These are phyloP conservation scores for Achroia grisella DNA, from an alignment of 1,140 invertebrate genomes.

Conservation along the genomic window DNA sequence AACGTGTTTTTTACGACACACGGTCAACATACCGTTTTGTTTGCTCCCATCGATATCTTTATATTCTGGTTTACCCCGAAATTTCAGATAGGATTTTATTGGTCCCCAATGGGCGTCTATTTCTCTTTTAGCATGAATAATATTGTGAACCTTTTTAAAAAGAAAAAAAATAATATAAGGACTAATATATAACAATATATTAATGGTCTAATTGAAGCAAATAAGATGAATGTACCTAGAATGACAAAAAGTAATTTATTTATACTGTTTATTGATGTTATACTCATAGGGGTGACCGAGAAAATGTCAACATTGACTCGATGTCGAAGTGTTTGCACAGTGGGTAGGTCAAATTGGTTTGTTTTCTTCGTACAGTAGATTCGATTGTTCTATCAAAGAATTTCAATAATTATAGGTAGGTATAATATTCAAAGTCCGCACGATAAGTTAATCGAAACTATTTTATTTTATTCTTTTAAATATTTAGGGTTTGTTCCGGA, in stretches of 20 bases:
- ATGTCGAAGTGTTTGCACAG: slow-evolving; percentile 61
- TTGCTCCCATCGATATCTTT: slow-evolving; percentile 62
- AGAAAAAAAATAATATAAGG: too few relatives aligned
- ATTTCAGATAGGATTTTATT: slow-evolving; percentile 4
- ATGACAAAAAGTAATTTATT: slow-evolving; percentile 67
- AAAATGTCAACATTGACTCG: slow-evolving; percentile 59
- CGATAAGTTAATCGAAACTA: too few relatives aligned
- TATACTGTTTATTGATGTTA: slow-evolving; percentile 54
- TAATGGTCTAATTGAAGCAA: slow-evolving; percentile 12
- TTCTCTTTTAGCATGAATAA: too few relatives aligned
- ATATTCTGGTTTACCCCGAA: slow-evolving; percentile 36
- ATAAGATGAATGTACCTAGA: slow-evolving; percentile 43
- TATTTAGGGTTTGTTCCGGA: too few relatives aligned
- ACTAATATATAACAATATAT: too few relatives aligned
- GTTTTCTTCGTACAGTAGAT: too few relatives aligned
- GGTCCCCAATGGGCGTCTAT: too few relatives aligned
- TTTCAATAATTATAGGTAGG: too few relatives aligned
- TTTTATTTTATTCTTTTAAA: too few relatives aligned
- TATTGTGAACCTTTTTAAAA: too few relatives aligned
- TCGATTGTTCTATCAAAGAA: too few relatives aligned
- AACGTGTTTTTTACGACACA: slow-evolving; percentile 70
- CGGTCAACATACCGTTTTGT: slow-evolving; percentile 65
- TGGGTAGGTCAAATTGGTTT: slow-evolving; percentile 10
- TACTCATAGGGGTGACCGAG: slow-evolving; percentile 27
- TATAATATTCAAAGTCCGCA: too few relatives aligned